These are phyloP conservation scores for Trilocha varians DNA, from an alignment of 2,888 invertebrate species.

Conservation along the genomic window DNA sequence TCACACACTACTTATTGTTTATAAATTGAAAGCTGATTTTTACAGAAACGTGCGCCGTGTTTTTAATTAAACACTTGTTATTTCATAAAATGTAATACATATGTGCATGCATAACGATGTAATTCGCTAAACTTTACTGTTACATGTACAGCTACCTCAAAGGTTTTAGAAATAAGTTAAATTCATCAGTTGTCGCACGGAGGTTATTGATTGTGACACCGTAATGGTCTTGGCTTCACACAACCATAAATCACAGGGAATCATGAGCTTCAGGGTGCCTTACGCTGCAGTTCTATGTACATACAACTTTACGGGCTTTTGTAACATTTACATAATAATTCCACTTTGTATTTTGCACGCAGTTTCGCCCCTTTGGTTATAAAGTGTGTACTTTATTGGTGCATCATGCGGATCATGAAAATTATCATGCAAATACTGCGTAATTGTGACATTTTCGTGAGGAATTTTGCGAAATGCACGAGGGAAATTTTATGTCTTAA, in stretches of 20 bases:
- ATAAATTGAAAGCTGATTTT: no score
- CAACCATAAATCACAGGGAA: not conserved
- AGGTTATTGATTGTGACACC: constrained; percentile 60
- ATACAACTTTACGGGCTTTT: not conserved
- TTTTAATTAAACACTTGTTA: no score
- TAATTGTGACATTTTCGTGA: not conserved
- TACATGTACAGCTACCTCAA: not conserved
- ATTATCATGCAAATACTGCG: no score
- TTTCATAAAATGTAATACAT: not conserved
- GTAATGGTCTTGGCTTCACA: constrained; percentile 39
- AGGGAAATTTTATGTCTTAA: not conserved
- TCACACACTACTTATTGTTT: no score
- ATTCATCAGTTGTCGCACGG: constrained; percentile 38
- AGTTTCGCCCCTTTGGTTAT: constrained; percentile 6
- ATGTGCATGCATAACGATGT: constrained; percentile 14
- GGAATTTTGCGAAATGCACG: not conserved
- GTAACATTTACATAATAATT: not conserved
- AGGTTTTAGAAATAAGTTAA: constrained; percentile 27
- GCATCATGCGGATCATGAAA: constrained; percentile 3
- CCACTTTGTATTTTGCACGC: constrained; percentile 7
- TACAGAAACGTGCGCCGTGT: no score
- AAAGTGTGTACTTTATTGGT: constrained; percentile 16
- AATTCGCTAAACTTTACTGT: not conserved
- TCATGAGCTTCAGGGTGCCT: not conserved
- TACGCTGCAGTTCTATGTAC: not conserved